Evolutionary conservation across 2,113 vertebrate species (phyloP), one percentile per base, ranked within the genome.

Genomic region (Ceyx cyanopectus): DNA sequence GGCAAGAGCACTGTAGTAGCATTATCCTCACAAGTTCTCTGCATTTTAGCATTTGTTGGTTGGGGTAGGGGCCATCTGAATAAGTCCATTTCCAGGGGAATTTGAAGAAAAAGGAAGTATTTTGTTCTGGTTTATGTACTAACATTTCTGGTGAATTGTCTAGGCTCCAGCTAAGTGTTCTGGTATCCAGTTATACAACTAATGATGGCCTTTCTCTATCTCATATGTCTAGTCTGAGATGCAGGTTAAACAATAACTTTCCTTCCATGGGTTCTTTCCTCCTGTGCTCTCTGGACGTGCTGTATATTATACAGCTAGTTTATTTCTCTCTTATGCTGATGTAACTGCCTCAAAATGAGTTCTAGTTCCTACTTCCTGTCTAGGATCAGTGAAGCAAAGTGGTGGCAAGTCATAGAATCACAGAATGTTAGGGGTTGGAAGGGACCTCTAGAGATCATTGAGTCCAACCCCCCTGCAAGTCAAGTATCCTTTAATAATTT

Each of bases 181-280:
- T 0, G 1, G 30, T n/a, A 86, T 95, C 70, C 27, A 50, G 26
- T 85, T 0, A 0, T 10, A 5, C 3, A 2, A n/a, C 20, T 34
- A 51, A 24, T 0, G 9, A 34, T 57, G 54, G 48, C 41, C 26
- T 68, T 37, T 60, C 7, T 58, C 43, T 63, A 0, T 84, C 46
- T 93, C 69, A 30, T 48, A 19, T 6, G 10, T 75, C 40, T 60
- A 12, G 68, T 68, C 75, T 67, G 91, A 89, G 87, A n/a, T 40
- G 29, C 23, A 72, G 57, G 89, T 96, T 96, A 96, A 96, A 93
- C 85, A 91, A 11, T 91, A 93, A 94, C 91, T 85, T 56, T 18
- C 7, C 37, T 65, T n/a, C 74, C 21, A 3, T 53, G 19, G 4
- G n/a, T 91, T 62, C 53, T 58, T 93, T 80, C 68, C 57, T 70